Evolutionary conservation across 2,888 invertebrate genomes (phyloP), one percentile per base, ranked within the genome.

Genomic region (Stenchaetothrips biformis): DNA sequence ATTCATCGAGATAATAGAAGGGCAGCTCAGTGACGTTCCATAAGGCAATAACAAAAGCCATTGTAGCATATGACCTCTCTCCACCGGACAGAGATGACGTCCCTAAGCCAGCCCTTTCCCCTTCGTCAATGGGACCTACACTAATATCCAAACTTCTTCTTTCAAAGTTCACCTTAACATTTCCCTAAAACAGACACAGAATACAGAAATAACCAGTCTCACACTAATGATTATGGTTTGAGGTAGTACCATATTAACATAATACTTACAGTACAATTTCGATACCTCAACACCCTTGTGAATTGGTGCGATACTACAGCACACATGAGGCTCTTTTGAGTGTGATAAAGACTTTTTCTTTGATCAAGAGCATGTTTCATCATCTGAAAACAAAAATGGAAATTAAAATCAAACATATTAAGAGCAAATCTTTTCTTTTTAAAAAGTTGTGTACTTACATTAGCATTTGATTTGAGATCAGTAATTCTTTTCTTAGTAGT

Each of bases 1-100:
- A 98, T 89, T 99, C 98, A 87, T 98, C 98, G 84, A 98, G 89
- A 87, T 97, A 92, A 89, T 94, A 94, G 88, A 99, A 98, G 0
- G 99, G 98, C 85, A 95, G 91, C 85, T 94, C 93, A 85, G 96
- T 94, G 83, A 94, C 93, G 81, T 95, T 93, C 99, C 99, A 99
- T 53, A 99, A 89, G 49, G 98, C 92, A 87, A 98, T 91, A 83
- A 99, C 91, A 86, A 98, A 95, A 59, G 96, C 95, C 16, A 84
- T 94, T 0, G 98, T 98, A n/a, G 96, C 93, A 88, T 94, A 99
- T 2, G 97, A 97, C 81, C 97, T 91, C 88, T 99, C 99, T 7
- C 99, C 99, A 67, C 99, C 99, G 0, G 97, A 98, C 83, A 99
- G 89, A 82, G 94, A 92, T 79, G 90, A 88, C 0, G 92, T 89